Conservation (phyloP, 2,113 vertebrate genomes). For the Seriola quinqueradiata region DNA sequence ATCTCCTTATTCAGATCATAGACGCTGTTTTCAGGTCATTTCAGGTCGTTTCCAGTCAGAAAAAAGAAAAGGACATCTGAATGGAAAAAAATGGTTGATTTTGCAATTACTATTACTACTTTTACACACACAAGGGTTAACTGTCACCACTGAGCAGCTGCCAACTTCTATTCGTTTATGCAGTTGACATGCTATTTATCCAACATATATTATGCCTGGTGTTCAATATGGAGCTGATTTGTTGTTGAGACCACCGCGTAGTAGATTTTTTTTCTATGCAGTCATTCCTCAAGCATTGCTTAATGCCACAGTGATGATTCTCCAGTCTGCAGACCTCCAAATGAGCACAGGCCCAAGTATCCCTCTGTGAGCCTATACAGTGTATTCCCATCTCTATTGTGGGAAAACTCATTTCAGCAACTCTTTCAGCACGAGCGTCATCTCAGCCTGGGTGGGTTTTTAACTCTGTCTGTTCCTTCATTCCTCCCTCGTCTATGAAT, state of each 20-base stretch:
- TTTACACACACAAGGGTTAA: slow-evolving; percentile 3
- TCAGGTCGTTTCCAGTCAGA: not conserved
- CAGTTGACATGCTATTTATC: slow-evolving; percentile 31
- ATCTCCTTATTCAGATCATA: not conserved
- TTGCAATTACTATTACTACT: not conserved
- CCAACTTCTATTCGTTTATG: slow-evolving; percentile 2
- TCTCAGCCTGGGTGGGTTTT: slow-evolving; percentile 61
- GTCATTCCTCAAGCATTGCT: slow-evolving; percentile 61
- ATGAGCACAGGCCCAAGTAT: slow-evolving; percentile 35
- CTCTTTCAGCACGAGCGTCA: slow-evolving; percentile 52
- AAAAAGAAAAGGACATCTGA: not conserved
- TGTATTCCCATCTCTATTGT: slow-evolving; percentile 66
- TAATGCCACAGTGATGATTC: slow-evolving; percentile 47
- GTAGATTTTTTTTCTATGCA: slow-evolving; percentile 24
- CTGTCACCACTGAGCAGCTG: slow-evolving; percentile 13
- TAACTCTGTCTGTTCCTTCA: slow-evolving; percentile 22
- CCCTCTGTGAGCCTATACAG: slow-evolving; percentile 39
- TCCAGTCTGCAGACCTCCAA: slow-evolving; percentile 58
- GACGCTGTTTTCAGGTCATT: not conserved
- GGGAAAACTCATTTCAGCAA: slow-evolving; percentile 59
- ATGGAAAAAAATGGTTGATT: not conserved
- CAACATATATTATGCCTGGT: slow-evolving; percentile 24
- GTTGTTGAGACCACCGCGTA: slow-evolving; percentile 56
- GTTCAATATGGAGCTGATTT: slow-evolving; percentile 65
- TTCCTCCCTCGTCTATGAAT: slow-evolving; percentile 29